A percentile compares a stretch with the other conserved stretches of the same genome.
Conservation (phyloP, 2,113 vertebrate genomes). For the Pardalotus punctatus region DNA sequence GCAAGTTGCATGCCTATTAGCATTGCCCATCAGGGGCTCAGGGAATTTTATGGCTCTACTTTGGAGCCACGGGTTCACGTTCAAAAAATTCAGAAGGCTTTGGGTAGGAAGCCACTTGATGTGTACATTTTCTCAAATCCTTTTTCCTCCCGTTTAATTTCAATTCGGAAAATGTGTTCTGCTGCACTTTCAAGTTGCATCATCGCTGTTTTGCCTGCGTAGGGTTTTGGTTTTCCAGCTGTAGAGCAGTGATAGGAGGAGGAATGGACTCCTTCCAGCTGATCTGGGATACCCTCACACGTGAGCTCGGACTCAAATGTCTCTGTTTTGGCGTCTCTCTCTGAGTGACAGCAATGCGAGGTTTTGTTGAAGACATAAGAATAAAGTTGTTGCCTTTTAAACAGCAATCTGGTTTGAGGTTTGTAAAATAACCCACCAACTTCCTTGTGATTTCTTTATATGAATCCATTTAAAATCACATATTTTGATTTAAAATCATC, state of each 20-base stretch:
- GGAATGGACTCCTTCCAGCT: not conserved
- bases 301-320: not conserved
- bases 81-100: not conserved
- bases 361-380: not conserved
- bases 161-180: not conserved
- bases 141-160: not conserved
- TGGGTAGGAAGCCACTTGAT: not conserved
- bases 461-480: not conserved
- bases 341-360: not conserved
- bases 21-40: not conserved
- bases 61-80: not conserved
- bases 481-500: not conserved
- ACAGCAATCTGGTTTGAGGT: not conserved
- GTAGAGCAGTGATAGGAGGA: not conserved
- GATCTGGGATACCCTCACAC: fast-evolving
- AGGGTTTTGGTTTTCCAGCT: not conserved
- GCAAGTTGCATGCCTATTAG: conserved; percentile 26
- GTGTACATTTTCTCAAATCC: not conserved
- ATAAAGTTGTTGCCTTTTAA: not conserved
- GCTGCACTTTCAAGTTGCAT: not conserved
- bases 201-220: fast-evolving
- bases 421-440: not conserved
- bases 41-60: not conserved
- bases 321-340: not conserved
- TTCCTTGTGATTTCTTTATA: not conserved